phyloP scores from a whole-genome alignment of 1,140 invertebrate species.

The Doryteuthis pealeii region DNA sequence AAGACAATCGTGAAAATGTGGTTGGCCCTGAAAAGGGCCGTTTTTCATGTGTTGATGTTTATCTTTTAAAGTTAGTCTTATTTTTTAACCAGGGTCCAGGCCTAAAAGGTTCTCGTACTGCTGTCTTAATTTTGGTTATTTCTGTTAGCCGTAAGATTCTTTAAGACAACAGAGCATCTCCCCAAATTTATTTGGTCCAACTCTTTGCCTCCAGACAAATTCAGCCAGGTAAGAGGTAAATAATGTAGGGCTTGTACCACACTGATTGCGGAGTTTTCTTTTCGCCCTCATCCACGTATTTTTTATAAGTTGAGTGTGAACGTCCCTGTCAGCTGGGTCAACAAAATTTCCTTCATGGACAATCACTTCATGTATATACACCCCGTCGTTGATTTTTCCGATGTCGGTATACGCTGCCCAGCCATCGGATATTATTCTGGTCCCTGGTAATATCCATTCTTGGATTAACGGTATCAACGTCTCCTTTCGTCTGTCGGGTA shows the following conservation, averaged over 20 bases:
- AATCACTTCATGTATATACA: slow-evolving; percentile 18
- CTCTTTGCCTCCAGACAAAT: slow-evolving; percentile 19
- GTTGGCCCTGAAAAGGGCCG: too few relatives aligned
- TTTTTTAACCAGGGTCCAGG: too few relatives aligned
- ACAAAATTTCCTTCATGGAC: slow-evolving; percentile 21
- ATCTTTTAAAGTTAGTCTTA: too few relatives aligned
- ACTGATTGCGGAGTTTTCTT: slow-evolving; percentile 19
- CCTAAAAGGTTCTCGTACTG: too few relatives aligned
- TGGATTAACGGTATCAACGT: slow-evolving; percentile 22
- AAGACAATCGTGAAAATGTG: too few relatives aligned
- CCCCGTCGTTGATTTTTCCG: slow-evolving; percentile 5
- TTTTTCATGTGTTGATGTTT: too few relatives aligned
- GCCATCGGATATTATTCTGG: too few relatives aligned
- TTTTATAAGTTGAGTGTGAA: slow-evolving; percentile 21
- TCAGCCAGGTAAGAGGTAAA: slow-evolving; percentile 21
- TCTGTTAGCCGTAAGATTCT: too few relatives aligned
- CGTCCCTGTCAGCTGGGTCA: slow-evolving; percentile 18
- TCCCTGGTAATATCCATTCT: slow-evolving; percentile 21
- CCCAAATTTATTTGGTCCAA: too few relatives aligned
- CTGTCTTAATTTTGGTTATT: too few relatives aligned
- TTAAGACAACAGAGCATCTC: too few relatives aligned
- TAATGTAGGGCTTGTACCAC: slow-evolving; percentile 12
- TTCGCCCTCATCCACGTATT: slow-evolving; percentile 23
- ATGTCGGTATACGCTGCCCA: slow-evolving; percentile 19
- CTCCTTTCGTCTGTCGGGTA: slow-evolving; percentile 14